These are phyloP conservation scores for Phrynocephalus forsythii DNA, from an alignment of 2,797 vertebrate genomes.

Conservation along the genomic window DNA sequence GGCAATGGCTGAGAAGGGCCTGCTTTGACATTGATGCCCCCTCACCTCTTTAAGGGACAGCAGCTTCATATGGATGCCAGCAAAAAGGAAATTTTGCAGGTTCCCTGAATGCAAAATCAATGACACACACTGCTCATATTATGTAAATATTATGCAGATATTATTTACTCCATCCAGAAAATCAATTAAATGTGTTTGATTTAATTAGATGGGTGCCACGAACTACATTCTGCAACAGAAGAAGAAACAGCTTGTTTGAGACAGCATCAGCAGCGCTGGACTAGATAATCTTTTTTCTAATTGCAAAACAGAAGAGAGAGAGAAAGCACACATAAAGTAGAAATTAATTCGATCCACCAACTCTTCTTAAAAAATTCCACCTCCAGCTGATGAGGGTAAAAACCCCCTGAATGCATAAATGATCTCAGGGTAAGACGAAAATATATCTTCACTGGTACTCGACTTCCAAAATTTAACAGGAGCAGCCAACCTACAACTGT, in stretches of 20 bases:
- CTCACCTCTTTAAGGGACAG: too few species aligned
- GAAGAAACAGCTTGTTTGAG: conserved; percentile 35
- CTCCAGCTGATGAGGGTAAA: not conserved
- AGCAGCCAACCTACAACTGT: not conserved
- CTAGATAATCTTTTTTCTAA: conserved; percentile 18
- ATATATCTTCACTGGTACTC: not conserved
- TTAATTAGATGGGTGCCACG: conserved; percentile 33
- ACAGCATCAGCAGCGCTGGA: conserved; percentile 22
- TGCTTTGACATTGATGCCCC: too few species aligned
- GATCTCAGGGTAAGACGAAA: not conserved
- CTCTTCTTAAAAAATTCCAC: not conserved
- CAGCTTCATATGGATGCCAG: too few species aligned
- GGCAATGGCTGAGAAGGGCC: too few species aligned
- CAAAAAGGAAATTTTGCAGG: not conserved
- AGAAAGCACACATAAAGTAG: not conserved
- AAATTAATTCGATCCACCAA: not conserved
- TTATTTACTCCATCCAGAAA: conserved; percentile 26
- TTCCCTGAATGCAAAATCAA: not conserved
- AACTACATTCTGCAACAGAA: conserved; percentile 35
- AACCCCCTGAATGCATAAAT: not conserved
- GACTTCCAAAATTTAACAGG: not conserved
- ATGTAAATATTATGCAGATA: conserved; percentile 34
- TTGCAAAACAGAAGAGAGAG: not conserved
- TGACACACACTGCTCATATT: not conserved
- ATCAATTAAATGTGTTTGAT: conserved; percentile 40